phyloP scores from a whole-genome alignment of 2,797 vertebrate species.

The Anguilla pacifica region DNA sequence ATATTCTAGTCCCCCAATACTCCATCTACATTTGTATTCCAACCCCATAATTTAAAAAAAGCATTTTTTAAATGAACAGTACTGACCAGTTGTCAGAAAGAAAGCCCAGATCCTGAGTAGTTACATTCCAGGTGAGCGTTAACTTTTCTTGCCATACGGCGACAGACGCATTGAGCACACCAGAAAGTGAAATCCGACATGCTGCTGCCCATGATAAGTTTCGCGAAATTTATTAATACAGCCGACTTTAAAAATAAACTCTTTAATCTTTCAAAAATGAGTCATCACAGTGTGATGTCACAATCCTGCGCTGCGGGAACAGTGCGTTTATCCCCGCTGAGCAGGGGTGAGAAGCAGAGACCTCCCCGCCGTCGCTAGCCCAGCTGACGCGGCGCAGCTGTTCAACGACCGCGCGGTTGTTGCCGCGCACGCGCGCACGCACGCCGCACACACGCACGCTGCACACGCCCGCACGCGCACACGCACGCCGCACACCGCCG shows the following conservation, averaged over 20 bases:
- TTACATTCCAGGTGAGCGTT: no score
- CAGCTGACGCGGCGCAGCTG: neutral
- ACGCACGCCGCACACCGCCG: neutral
- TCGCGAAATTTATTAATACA: neutral
- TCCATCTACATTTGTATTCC: no score
- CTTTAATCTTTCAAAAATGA: neutral
- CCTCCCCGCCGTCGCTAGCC: no score
- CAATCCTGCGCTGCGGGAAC: no score
- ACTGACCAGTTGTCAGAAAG: no score
- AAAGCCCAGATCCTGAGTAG: no score
- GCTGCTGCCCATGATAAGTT: neutral
- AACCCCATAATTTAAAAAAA: no score
- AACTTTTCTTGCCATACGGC: no score
- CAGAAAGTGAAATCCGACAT: neutral
- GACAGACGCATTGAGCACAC: neutral
- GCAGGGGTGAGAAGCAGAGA: neutral
- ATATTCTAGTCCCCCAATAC: no score
- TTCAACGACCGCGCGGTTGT: neutral
- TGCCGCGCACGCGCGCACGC: neutral
- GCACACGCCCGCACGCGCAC: no score
- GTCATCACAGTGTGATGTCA: neutral
- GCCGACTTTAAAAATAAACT: neutral
- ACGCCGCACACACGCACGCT: neutral
- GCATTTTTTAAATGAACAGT: no score
- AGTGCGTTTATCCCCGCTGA: neutral